Evolutionary conservation across 2,888 invertebrate genomes (phyloP).

Genomic region (Napeogenes sylphis): DNA sequence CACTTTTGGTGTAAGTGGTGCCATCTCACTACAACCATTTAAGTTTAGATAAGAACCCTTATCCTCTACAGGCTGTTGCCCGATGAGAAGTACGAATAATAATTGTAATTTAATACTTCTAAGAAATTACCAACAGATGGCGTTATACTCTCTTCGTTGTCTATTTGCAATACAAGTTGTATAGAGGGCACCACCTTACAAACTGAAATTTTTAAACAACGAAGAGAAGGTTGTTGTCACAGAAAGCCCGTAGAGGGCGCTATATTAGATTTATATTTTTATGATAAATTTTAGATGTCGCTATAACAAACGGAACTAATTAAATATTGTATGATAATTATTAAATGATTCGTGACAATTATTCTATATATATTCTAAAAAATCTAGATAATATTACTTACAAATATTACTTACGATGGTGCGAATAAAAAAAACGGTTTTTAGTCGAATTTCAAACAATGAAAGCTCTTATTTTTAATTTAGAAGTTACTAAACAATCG

Average conservation of each 20-base stretch:
- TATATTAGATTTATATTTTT: background rate
- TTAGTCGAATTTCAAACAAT: too few species aligned
- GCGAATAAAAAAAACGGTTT: too few species aligned
- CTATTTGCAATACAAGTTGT: background rate
- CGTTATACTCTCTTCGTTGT: background rate
- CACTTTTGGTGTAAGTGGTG: background rate
- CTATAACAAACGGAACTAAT: background rate
- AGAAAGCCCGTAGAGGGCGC: background rate
- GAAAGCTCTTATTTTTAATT: too few species aligned
- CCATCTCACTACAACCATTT: background rate
- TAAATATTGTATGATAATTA: too few species aligned
- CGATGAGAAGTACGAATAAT: background rate
- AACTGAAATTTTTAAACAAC: background rate
- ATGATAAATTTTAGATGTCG: conserved; percentile 4
- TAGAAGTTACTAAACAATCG: too few species aligned
- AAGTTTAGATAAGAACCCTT: background rate
- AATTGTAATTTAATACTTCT: background rate
- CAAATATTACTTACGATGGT: too few species aligned
- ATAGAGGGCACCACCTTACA: background rate
- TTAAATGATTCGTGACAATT: too few species aligned
- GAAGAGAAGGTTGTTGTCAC: background rate
- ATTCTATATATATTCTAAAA: too few species aligned
- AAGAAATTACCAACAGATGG: background rate
- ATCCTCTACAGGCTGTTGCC: background rate
- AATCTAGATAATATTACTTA: too few species aligned